Base-by-base conservation (phyloP, 2,888 invertebrate genomes). In the Litoditis marina region DNA sequence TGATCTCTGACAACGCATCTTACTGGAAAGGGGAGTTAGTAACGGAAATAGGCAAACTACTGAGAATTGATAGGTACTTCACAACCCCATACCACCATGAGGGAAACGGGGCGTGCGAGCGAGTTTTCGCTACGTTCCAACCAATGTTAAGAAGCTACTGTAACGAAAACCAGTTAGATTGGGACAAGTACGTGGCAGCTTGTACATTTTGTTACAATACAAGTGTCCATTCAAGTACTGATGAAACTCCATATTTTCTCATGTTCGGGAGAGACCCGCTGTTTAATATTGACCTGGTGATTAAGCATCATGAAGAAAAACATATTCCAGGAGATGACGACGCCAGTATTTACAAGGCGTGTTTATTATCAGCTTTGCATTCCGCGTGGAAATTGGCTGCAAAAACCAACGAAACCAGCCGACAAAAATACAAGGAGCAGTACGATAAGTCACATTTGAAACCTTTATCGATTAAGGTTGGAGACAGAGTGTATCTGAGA, bases 1-100 rank as follows among this genome's bases (percentile, higher is more conserved):
- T 83, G 2, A 55, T 78, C 4, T 63, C 74, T 0, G 82, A 83
- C 56, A 66, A 69, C 28, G 80, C 75, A 3, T 50, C 50, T 27
- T 50, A n/a, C n/a, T n/a, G n/a, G n/a, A n/a, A n/a, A n/a, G n/a
- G n/a, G n/a, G 39, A 39, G 39, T n/a, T 39, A n/a, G n/a, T 39
- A n/a, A 11, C 11, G 13, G 39, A 39, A n/a, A n/a, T 39, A 39
- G 39, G 39, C n/a, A 11, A n/a, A 39, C 39, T 39, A 13, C 11
- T 39, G 39, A 11, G 39, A 11, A 39, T 39, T 39, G 11, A 11
- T 39, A 11, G n/a, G 13, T 39, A 39, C 39, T 39, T 13, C n/a
- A 39, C 39, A 39, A 39, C 39, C 13, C 39, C 39, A 13, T 39
- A 39, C 39, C 39, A 39, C 39, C 39, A 39, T n/a, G 39, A 39